Percentiles rank a stretch among this genome's conserved stretches.
Evolutionary conservation across 2,888 invertebrate genomes (phyloP).

Genomic region (Lampropteryx suffumata): DNA sequence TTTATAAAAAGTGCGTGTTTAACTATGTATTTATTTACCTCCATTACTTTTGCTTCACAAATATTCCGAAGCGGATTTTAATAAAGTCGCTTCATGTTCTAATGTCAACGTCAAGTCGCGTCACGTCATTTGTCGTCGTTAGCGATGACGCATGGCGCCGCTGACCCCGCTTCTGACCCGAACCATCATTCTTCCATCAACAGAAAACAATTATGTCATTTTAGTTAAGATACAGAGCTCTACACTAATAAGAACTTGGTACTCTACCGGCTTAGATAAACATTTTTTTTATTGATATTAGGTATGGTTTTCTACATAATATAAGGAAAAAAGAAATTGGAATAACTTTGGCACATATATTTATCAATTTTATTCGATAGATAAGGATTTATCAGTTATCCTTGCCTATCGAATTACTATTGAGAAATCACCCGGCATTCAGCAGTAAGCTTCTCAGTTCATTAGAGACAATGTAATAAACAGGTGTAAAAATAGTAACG

Average conservation of each 20-base stretch:
- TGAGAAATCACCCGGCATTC: too few species aligned
- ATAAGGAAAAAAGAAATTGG: too few species aligned
- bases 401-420: too few species aligned
- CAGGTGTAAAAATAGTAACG: conserved; percentile 58
- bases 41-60: not conserved
- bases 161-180: conserved; percentile 72
- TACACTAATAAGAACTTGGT: conserved; percentile 16
- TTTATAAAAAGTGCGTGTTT: too few species aligned
- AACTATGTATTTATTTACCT: not conserved
- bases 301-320: too few species aligned
- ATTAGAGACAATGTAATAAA: conserved; percentile 34
- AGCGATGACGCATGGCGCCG: conserved; percentile 77
- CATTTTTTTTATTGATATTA: too few species aligned
- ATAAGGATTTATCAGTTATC: too few species aligned
- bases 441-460: too few species aligned
- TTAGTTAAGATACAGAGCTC: conserved; percentile 8
- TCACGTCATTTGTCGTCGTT: conserved; percentile 81
- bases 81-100: conserved; percentile 4
- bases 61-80: not conserved
- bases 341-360: too few species aligned
- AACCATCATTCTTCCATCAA: conserved; percentile 75
- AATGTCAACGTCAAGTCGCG: conserved; percentile 42
- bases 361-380: too few species aligned
- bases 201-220: conserved; percentile 36
- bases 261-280: conserved; percentile 11